Evolutionary conservation across 2,888 invertebrate species (phyloP), one percentile per base, ranked within the genome.

Genomic region (Hydrotaea cyrtoneurina): DNA sequence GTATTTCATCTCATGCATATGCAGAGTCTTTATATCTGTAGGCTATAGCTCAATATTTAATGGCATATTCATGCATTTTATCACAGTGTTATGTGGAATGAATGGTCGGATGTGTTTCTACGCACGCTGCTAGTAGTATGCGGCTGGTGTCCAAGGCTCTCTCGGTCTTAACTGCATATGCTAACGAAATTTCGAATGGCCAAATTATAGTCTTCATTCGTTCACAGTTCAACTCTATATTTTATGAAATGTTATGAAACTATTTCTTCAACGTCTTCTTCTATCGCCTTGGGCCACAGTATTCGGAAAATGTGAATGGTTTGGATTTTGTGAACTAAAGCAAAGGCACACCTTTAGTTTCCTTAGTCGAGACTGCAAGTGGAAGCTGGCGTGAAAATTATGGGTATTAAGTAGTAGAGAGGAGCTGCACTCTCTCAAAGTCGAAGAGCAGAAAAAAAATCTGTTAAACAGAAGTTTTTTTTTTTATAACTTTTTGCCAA

Each of bases 31-130:
- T 59, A 59, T 69, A 80, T 39, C 80, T 77, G 64, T 80, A 77
- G 76, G 76, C 79, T 80, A 74, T 74, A 19, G 73, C 80, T 80
- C 62, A 74, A 59, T 80, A 77, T 77, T 69, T 73, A 77, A 83
- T 80, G 74, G 80, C 73, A 50, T 59, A 74, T 69, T 73, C 77
- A 73, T 74, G 53, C 69, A 80, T 80, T 50, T 80, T 69, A 77
- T 80, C 55, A 69, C 26, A 36, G 31, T 10, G n/a, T 36, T 64
- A 64, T 36, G 36, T 17, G 15, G 13, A 39, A n/a, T 64, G 62
- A 66, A 13, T 11, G 21, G 11, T 13, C 15, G 66, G 66, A 21
- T 19, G 21, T 66, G n/a, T 59, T 23, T 23, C 17, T 62, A 39
- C 64, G 19, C 39, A 66, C 21, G 11, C 15, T 31, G 17, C 36